Evolutionary conservation across 2,888 invertebrate genomes (phyloP).

Genomic region (Rotaria magnacalcarata): DNA sequence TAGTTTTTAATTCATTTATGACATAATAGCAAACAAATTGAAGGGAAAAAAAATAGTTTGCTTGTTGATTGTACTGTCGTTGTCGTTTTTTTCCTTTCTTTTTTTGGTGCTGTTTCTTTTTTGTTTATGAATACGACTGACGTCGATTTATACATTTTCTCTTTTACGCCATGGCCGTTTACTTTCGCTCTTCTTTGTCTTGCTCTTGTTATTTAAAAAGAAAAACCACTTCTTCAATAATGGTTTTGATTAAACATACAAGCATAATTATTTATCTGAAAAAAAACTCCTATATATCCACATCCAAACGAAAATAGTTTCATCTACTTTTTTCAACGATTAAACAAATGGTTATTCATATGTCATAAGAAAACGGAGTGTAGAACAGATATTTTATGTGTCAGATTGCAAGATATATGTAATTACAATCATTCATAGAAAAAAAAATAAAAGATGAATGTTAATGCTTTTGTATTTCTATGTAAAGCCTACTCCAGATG

Average conservation of each 20-base stretch:
- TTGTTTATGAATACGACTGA: background rate
- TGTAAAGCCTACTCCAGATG: too few relatives aligned
- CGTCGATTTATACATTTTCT: background rate
- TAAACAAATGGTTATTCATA: background rate
- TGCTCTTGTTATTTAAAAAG: background rate
- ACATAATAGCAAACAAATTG: background rate
- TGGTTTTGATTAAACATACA: background rate
- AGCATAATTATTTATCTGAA: background rate
- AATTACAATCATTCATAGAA: too few relatives aligned
- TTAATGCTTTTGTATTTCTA: too few relatives aligned
- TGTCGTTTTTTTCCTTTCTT: background rate
- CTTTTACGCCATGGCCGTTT: background rate
- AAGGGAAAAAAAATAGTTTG: background rate
- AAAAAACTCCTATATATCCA: background rate
- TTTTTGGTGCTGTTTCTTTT: conserved; percentile 11
- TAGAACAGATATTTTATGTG: background rate
- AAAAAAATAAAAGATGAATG: too few relatives aligned
- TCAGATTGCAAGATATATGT: too few relatives aligned
- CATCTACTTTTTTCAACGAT: background rate
- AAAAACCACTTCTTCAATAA: background rate
- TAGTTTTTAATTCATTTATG: background rate
- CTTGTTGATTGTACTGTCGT: background rate
- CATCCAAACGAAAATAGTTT: too few relatives aligned
- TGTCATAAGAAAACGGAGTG: background rate
- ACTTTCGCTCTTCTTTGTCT: background rate